Evolutionary conservation across 2,113 vertebrate species (phyloP).

Genomic region (Actenoides lindsayi): DNA sequence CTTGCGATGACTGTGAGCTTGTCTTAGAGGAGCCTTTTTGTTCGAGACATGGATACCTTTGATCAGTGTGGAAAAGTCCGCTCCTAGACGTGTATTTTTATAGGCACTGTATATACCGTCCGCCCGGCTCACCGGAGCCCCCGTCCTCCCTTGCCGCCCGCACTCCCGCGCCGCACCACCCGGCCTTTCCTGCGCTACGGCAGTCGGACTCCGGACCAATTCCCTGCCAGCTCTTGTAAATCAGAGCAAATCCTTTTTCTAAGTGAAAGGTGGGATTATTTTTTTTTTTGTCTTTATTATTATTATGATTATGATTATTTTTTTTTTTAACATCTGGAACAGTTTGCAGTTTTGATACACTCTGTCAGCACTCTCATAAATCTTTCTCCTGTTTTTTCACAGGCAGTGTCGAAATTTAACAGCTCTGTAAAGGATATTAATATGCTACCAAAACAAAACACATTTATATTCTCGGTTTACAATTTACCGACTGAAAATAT

Average conservation of each 20-base stretch:
- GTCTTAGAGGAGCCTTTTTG: conserved; percentile 76
- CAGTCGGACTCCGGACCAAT: not conserved
- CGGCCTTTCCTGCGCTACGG: not conserved
- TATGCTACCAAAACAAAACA: conserved; percentile 41
- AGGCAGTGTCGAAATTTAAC: not conserved
- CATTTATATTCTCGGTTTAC: conserved; percentile 44
- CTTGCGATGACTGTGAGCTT: conserved; percentile 78
- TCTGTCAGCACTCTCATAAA: conserved; percentile 29
- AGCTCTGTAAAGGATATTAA: conserved; percentile 57
- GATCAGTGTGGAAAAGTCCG: conserved; percentile 69
- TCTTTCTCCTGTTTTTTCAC: conserved; percentile 31
- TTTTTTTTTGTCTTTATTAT: not conserved
- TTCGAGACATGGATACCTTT: conserved; percentile 71
- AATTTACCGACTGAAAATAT: not conserved
- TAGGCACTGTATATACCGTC: not conserved
- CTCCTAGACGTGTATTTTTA: conserved; percentile 46
- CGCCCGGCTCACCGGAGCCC: not conserved
- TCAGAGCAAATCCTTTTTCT: conserved; percentile 5
- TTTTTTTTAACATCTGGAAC: conserved; percentile 54
- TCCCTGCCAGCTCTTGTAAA: not conserved
- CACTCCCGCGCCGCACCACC: not conserved
- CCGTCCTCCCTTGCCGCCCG: not conserved
- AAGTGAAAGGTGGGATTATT: conserved; percentile 11
- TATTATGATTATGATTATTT: not conserved
- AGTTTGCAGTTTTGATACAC: conserved; percentile 68